phyloP scores from a whole-genome alignment of 2,113 vertebrate genomes.

The Pyrgilauda ruficollis region DNA sequence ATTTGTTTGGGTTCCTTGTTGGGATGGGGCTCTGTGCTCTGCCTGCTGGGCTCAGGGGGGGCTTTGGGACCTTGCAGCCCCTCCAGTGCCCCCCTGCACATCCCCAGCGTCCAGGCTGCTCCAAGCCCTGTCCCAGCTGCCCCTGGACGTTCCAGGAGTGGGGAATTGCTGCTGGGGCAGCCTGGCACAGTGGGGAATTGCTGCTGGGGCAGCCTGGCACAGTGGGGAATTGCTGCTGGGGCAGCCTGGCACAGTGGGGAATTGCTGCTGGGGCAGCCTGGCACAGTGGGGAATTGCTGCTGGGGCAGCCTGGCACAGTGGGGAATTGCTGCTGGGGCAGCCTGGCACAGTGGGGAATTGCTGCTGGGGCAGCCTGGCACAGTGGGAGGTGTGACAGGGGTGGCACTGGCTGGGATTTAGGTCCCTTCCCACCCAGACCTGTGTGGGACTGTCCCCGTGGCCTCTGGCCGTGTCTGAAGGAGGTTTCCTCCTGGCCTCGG shows the following conservation, averaged over 20 bases:
- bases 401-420: accelerated
- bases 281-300: no score
- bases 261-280: no score
- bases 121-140: background rate
- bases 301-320: no score
- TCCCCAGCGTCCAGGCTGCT: accelerated
- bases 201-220: no score
- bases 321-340: no score
- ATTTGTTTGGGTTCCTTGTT: background rate
- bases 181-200: background rate
- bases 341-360: no score
- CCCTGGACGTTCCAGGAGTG: background rate
- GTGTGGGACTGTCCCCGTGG: background rate
- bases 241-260: no score
- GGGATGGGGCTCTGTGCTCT: background rate
- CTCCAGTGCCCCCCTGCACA: accelerated
- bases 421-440: no score
- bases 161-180: background rate
- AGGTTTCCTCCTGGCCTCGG: no score
- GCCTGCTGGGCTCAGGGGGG: accelerated
- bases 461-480: accelerated
- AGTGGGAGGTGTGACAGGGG: background rate
- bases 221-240: no score
- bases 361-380: no score
- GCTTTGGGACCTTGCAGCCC: accelerated